Evolutionary conservation across 1,140 invertebrate species (phyloP), one percentile per base, ranked within the genome.

Genomic region (Drosophila pseudoobscura): DNA sequence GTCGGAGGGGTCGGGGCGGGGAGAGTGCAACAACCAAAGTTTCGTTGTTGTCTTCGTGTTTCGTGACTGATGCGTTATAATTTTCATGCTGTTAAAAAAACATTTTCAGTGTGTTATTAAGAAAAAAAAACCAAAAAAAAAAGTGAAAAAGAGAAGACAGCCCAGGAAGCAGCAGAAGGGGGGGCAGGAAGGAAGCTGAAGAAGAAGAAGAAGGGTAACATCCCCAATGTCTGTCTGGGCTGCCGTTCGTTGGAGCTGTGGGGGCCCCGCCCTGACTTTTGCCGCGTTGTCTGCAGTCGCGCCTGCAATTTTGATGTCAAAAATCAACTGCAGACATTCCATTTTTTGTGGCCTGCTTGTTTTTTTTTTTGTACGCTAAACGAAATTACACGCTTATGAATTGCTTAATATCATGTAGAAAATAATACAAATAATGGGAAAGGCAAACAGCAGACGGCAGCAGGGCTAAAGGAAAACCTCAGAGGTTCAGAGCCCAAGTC

Each of bases 11-110:
- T 0, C 2, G 51, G 7, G 39, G 49, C 4, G 2, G 17, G n/a
- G 15, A 15, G 7, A 46, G 7, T 47, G 20, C 9, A 49, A 22
- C 43, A 20, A 44, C 53, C 35, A 44, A 52, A 31, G 31, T 43
- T 51, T 62, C 41, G 41, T 64, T 53, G 41, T 69, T 53, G 60
- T 61, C 57, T 61, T 78, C 66, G 58, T 55, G 54, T 76, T 56
- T 90, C 87, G 87, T 90, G 87, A 89, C 87, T 89, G 82, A 90
- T 90, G 87, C 78, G 80, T 90, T 90, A 90, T 90, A 90, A 87
- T 89, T 90, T 89, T 52, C 71, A 76, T 85, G 78, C 85, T 73
- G 69, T 84, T 84, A 80, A 84, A 85, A 84, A 77, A 84, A 41
- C 73, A 87, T 87, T 87, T 89, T 45, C 82, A 72, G 80, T 78